Percentiles rank a stretch among this genome's conserved stretches.
phyloP scores from a whole-genome alignment of 2,888 invertebrate species.

The Antitype chi region DNA sequence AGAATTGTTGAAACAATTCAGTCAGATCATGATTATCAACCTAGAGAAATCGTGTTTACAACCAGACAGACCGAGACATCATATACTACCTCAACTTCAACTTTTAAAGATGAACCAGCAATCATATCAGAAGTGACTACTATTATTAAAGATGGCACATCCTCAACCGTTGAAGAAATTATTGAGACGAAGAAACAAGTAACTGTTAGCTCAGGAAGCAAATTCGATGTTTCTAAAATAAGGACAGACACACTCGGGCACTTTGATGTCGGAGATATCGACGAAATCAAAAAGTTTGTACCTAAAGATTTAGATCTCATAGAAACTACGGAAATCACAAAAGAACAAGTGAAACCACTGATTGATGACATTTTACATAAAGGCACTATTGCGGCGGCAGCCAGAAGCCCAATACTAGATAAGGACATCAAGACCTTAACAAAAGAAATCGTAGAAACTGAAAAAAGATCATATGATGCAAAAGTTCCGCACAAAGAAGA shows the following conservation, averaged over 20 bases:
- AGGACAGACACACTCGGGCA: slow-evolving; percentile 85
- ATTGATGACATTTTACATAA: slow-evolving; percentile 87
- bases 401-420: slow-evolving; percentile 82
- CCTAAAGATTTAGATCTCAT: slow-evolving; percentile 77
- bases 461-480: slow-evolving; percentile 87
- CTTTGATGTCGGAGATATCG: slow-evolving; percentile 77
- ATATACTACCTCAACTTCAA: slow-evolving; percentile 65
- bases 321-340: slow-evolving; percentile 81
- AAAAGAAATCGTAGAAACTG: slow-evolving; percentile 84
- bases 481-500: slow-evolving; percentile 87
- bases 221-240: slow-evolving; percentile 86
- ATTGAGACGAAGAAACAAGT: slow-evolving; percentile 67
- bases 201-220: slow-evolving; percentile 69
- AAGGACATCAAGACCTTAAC: slow-evolving; percentile 83
- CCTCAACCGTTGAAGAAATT: slow-evolving; percentile 65
- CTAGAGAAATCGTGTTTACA: slow-evolving; percentile 68
- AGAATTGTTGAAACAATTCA: slow-evolving; percentile 55
- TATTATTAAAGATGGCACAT: slow-evolving; percentile 68
- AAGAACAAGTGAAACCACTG: slow-evolving; percentile 85
- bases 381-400: slow-evolving; percentile 82
- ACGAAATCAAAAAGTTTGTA: slow-evolving; percentile 74
- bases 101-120: slow-evolving; percentile 68
- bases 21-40: slow-evolving; percentile 52
- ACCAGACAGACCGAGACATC: slow-evolving; percentile 75
- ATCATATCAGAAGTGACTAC: slow-evolving; percentile 67